Conservation (phyloP, 2,888 invertebrate genomes). For the Leucozona laternaria region DNA sequence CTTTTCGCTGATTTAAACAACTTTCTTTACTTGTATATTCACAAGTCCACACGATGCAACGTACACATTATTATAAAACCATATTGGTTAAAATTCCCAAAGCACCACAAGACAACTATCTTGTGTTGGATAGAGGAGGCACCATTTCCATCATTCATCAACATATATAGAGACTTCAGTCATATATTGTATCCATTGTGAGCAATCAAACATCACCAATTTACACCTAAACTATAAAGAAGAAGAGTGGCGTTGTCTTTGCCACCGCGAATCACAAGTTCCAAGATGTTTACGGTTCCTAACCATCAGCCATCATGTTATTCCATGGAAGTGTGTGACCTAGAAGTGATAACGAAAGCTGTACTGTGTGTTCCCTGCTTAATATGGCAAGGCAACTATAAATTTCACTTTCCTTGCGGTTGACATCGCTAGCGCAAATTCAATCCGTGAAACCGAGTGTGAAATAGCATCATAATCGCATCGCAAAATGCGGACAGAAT, state of each 20-base stretch:
- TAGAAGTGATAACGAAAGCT: constrained; percentile 75
- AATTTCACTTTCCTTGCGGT: constrained; percentile 75
- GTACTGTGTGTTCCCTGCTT: constrained; percentile 30
- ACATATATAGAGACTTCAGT: constrained; percentile 22
- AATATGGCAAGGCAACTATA: constrained; percentile 52
- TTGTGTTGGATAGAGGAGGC: constrained; percentile 23
- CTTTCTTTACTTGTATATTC: constrained; percentile 61
- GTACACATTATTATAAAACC: constrained; percentile 32
- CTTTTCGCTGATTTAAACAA: constrained; percentile 36
- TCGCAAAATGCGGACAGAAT: constrained; percentile 39
- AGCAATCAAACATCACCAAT: constrained; percentile 51
- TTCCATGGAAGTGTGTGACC: constrained; percentile 62
- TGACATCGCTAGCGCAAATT: constrained; percentile 68
- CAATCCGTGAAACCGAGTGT: constrained; percentile 75
- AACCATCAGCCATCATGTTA: neutral
- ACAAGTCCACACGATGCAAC: neutral
- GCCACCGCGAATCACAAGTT: constrained; percentile 27
- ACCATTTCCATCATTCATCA: constrained; percentile 67
- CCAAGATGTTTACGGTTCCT: constrained; percentile 5
- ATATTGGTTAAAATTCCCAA: constrained; percentile 62
- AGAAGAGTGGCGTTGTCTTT: constrained; percentile 33
- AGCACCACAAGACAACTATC: constrained; percentile 17
- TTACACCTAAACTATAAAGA: constrained; percentile 51
- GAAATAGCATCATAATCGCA: constrained; percentile 69
- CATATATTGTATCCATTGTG: constrained; percentile 24